These are phyloP conservation scores for Oscheius onirici DNA, from an alignment of 2,888 invertebrate species.

Conservation along the genomic window DNA sequence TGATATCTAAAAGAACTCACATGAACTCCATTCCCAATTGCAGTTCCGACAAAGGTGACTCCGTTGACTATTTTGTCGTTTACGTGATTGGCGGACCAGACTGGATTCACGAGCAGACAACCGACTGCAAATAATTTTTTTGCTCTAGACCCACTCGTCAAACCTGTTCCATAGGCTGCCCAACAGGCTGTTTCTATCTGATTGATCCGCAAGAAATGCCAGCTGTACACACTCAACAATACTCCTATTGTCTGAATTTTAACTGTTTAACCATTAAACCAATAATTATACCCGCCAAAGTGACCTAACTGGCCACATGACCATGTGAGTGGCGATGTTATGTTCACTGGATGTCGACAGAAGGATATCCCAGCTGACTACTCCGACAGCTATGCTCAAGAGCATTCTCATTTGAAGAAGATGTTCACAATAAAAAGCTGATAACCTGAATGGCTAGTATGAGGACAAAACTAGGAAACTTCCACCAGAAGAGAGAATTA, in stretches of 20 bases:
- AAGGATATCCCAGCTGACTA: constrained; percentile 63
- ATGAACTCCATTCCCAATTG: not conserved
- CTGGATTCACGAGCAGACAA: constrained; percentile 63
- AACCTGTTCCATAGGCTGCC: constrained; percentile 53
- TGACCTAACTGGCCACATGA: constrained; percentile 63
- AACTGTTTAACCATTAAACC: no score
- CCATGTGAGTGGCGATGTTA: constrained; percentile 57
- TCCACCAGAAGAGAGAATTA: constrained; percentile 65
- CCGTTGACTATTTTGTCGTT: constrained; percentile 55
- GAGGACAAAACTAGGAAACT: constrained; percentile 9
- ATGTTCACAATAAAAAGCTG: constrained; percentile 56
- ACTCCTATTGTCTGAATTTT: constrained; percentile 47
- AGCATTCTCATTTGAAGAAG: constrained; percentile 47
- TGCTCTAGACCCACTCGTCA: not conserved
- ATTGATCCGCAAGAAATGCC: constrained; percentile 36
- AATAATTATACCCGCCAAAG: constrained; percentile 48
- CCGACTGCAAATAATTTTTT: constrained; percentile 43
- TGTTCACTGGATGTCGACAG: constrained; percentile 59
- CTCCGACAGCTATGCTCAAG: constrained; percentile 46
- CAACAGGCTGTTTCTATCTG: constrained; percentile 47
- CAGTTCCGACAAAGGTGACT: constrained; percentile 10
- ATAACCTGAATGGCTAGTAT: constrained; percentile 38
- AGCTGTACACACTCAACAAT: constrained; percentile 42
- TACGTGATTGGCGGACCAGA: constrained; percentile 64
- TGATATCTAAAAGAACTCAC: not conserved